phyloP scores from a whole-genome alignment of 2,888 invertebrate genomes.

The Girardia tigrina region DNA sequence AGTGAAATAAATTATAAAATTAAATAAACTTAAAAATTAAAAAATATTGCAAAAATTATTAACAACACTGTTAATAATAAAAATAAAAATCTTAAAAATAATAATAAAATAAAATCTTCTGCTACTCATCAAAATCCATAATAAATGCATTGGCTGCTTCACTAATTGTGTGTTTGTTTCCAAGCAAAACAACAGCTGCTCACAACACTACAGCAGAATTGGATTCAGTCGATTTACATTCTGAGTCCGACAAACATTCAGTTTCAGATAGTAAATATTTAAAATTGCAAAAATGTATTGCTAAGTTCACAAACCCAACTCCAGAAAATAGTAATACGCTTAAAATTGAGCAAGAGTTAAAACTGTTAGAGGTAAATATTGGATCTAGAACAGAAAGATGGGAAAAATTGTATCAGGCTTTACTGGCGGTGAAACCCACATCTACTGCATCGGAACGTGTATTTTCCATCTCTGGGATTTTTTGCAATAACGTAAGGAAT shows the following conservation, averaged over 20 bases:
- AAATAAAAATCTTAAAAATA: too few species aligned
- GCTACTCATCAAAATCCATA: background rate
- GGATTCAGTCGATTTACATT: too few species aligned
- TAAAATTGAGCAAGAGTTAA: slow-evolving; percentile 3
- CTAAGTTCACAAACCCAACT: background rate
- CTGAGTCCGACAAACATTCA: background rate
- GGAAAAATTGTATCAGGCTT: slow-evolving; percentile 1
- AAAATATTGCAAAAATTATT: too few species aligned
- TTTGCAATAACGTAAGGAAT: background rate
- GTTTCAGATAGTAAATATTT: background rate
- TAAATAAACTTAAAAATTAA: too few species aligned
- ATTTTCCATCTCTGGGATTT: too few species aligned
- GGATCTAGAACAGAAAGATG: background rate
- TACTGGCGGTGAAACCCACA: background rate
- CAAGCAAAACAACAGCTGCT: background rate
- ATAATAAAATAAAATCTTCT: too few species aligned
- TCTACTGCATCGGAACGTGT: too few species aligned
- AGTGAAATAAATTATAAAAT: too few species aligned
- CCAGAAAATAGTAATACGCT: background rate
- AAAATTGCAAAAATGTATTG: background rate
- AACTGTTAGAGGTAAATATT: background rate
- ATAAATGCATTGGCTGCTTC: background rate
- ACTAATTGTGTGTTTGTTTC: background rate
- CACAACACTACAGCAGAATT: slow-evolving; percentile 10
- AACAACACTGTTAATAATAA: too few species aligned